Percentiles rank a stretch among this genome's conserved stretches.
Conservation (phyloP, 2,113 vertebrate species). For the Urocitellus parryii region DNA sequence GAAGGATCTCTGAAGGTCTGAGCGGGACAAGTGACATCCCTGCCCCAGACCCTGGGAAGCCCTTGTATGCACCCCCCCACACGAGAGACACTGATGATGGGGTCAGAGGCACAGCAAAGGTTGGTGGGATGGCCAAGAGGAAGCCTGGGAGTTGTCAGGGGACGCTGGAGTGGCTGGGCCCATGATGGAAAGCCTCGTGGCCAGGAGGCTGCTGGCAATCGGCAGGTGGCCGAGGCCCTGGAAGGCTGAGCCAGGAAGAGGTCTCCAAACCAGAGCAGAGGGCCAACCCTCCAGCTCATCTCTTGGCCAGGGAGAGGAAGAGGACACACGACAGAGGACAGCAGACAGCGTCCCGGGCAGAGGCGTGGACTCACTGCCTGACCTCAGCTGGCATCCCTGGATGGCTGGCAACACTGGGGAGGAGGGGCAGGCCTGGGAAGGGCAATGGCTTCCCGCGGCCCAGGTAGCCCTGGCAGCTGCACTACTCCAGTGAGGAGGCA, state of each 20-base stretch:
- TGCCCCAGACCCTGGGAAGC: neutral
- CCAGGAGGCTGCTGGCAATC: neutral
- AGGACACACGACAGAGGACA: neutral
- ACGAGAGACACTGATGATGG: neutral
- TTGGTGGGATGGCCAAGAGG: too few relatives aligned
- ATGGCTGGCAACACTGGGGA: neutral
- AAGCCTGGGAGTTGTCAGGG: neutral
- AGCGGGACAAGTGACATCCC: neutral
- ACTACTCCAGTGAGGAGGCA: too few relatives aligned
- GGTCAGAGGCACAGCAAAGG: neutral
- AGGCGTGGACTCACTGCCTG: neutral
- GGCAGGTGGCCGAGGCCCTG: neutral
- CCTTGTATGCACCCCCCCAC: too few relatives aligned
- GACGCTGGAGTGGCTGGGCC: too few relatives aligned
- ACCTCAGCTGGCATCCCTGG: neutral
- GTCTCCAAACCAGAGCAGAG: neutral
- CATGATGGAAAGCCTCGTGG: neutral
- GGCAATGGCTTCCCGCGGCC: too few relatives aligned
- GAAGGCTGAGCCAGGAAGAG: neutral
- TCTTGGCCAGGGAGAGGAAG: too few relatives aligned
- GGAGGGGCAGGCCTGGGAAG: neutral
- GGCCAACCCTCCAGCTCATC: too few relatives aligned
- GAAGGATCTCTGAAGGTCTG: too few relatives aligned
- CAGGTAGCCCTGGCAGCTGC: neutral
- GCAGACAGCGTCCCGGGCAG: too few relatives aligned